Evolutionary conservation across 2,888 invertebrate species (phyloP), one percentile per base, ranked within the genome.

Genomic region (Himalopsyche japonica): DNA sequence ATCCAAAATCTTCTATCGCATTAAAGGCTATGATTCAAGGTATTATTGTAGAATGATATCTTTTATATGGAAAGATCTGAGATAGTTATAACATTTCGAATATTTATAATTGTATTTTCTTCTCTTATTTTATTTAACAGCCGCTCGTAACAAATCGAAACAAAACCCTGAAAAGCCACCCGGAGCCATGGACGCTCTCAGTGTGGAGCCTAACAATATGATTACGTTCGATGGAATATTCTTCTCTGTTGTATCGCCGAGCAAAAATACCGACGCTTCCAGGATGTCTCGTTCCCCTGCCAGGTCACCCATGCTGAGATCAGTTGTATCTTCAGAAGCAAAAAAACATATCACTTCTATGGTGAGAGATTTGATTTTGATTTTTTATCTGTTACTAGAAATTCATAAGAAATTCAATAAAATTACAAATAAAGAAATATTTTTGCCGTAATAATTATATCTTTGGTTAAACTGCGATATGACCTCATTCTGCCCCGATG

Each of bases 201-300:
- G 32, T 15, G 64, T 32, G 2, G 79, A 85, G 20, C 32, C 32
- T n/a, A 70, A 76, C 48, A 70, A 80, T n/a, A 64, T 78, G 4
- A 91, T 91, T 87, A 91, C 90, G 0, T 92, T 92, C 87, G 91
- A 92, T 18, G 92, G 90, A 0, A 92, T 92, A 0, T 93, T 92
- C 89, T 92, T 92, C 89, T 87, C 88, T 84, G 90, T 92, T 64
- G 88, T 87, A 57, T 92, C 92, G 0, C 92, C 92, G 3, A 89
- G 91, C n/a, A 90, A 89, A 18, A 79, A 81, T 27, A 87, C 88
- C 10, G 88, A 89, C 3, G 87, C 83, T 76, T 70, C 80, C 5
- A 84, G 85, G 32, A 82, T 83, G 30, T 89, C 87, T 12, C 24
- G 57, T 30, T 70, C 70, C 3, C 70, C 70, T 27, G 70, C 70